Evolutionary conservation across 1,140 invertebrate genomes (phyloP).

Genomic region (Drosophila rhopaloa): DNA sequence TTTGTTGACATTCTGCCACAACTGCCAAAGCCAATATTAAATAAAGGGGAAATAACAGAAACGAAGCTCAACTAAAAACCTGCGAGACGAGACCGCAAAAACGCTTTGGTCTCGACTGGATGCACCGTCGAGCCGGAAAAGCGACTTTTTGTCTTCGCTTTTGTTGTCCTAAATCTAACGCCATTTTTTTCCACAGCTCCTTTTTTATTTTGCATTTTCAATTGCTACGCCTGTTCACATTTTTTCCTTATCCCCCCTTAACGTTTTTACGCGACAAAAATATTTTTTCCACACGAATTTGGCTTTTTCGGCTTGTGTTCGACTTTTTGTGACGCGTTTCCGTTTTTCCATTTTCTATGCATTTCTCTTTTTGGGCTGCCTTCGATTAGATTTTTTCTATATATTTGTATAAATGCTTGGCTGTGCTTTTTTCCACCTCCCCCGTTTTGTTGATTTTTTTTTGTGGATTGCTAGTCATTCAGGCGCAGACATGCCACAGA

Average conservation of each 20-base stretch:
- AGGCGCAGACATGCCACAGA: conserved; percentile 75
- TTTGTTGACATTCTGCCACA: conserved; percentile 54
- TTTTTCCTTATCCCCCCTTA: conserved; percentile 34
- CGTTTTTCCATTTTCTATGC: conserved; percentile 41
- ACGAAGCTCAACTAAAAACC: conserved; percentile 33
- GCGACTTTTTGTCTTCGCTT: conserved; percentile 54
- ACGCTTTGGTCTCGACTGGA: conserved; percentile 55
- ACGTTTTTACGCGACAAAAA: conserved; percentile 53
- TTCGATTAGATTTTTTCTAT: conserved; percentile 79
- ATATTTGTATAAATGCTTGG: conserved; percentile 72
- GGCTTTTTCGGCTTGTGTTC: conserved; percentile 43
- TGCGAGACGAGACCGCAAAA: conserved; percentile 61
- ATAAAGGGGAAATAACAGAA: conserved; percentile 40
- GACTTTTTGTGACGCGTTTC: conserved; percentile 39
- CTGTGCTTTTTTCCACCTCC: conserved; percentile 9
- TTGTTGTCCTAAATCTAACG: conserved; percentile 76
- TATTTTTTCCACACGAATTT: conserved; percentile 75
- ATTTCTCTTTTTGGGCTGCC: conserved; percentile 54
- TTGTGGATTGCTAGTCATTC: conserved; percentile 59
- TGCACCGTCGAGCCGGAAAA: conserved; percentile 43
- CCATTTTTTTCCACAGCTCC: conserved; percentile 43
- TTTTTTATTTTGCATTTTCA: conserved; percentile 78
- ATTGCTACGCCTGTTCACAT: conserved; percentile 59
- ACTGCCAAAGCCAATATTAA: conserved; percentile 53
- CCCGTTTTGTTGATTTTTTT: conserved; percentile 37